These are phyloP conservation scores for Epirrita christyi DNA, from an alignment of 2,888 invertebrate species.

Conservation along the genomic window DNA sequence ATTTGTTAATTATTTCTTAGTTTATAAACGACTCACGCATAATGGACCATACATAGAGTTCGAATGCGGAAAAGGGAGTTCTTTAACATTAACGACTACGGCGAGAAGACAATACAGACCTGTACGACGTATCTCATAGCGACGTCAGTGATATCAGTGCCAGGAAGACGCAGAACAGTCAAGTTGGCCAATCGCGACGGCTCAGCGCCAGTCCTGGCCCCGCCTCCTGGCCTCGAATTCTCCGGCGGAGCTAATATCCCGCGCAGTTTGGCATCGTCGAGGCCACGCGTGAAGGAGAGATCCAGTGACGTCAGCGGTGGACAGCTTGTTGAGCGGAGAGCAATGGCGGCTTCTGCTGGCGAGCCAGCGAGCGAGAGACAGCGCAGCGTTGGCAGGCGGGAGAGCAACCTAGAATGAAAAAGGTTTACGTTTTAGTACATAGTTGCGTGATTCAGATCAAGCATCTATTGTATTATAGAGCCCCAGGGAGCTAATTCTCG, in stretches of 20 bases:
- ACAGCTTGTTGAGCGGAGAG: conserved; percentile 92
- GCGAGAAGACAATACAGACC: conserved; percentile 52
- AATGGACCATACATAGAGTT: too few relatives aligned
- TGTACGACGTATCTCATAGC: conserved; percentile 86
- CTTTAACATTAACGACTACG: too few relatives aligned
- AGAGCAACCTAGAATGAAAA: conserved; percentile 86
- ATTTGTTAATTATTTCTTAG: too few relatives aligned
- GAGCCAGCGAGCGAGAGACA: conserved; percentile 92
- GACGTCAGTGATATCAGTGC: conserved; percentile 96
- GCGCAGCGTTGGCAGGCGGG: conserved; percentile 92
- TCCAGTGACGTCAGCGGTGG: conserved; percentile 92
- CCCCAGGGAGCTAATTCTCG: too few relatives aligned
- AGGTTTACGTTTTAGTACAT: too few relatives aligned
- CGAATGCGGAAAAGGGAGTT: too few relatives aligned
- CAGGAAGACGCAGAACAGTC: conserved; percentile 90
- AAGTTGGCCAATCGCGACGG: conserved; percentile 88
- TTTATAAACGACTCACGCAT: too few relatives aligned
- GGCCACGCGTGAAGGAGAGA: conserved; percentile 93
- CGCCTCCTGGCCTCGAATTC: conserved; percentile 89
- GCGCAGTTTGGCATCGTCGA: conserved; percentile 93
- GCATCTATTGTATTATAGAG: too few relatives aligned
- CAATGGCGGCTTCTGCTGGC: conserved; percentile 90
- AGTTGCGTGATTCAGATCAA: too few relatives aligned
- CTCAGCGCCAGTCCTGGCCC: conserved; percentile 70
- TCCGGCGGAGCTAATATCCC: conserved; percentile 95